A percentile compares a stretch with the other conserved stretches of the same genome.
phyloP scores from a whole-genome alignment of 2,113 vertebrate species.

The Plecturocebus donacophilus region DNA sequence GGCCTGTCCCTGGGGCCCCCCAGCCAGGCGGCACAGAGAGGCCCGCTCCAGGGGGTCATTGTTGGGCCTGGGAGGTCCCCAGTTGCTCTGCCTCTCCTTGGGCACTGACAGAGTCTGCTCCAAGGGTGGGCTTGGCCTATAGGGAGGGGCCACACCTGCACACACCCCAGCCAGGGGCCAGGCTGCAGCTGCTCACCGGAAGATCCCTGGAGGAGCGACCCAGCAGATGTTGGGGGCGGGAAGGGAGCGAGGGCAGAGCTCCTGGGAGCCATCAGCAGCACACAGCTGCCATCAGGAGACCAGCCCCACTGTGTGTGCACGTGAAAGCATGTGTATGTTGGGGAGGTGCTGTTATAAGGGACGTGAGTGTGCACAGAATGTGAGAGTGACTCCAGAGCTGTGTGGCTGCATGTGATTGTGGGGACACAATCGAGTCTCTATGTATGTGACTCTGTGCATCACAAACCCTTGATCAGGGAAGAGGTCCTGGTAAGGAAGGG shows the following conservation, averaged over 20 bases:
- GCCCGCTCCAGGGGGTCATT: neutral
- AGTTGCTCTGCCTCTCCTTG: neutral
- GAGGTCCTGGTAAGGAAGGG: neutral
- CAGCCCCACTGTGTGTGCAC: neutral
- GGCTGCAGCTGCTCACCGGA: neutral
- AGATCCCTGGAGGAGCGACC: neutral
- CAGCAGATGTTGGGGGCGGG: rapidly evolving
- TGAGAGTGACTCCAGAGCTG: neutral
- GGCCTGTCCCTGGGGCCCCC: rapidly evolving
- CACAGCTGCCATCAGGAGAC: neutral
- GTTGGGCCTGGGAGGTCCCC: neutral
- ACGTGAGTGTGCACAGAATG: no score
- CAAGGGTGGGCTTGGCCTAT: neutral
- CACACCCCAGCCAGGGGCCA: neutral
- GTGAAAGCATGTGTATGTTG: neutral
- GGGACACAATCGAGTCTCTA: neutral
- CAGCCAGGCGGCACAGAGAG: neutral
- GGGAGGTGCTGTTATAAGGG: neutral
- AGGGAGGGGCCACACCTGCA: neutral
- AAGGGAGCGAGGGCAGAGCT: no score
- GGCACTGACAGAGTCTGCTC: neutral
- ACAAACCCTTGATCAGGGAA: no score
- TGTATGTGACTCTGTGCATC: neutral
- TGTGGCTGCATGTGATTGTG: neutral
- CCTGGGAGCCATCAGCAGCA: neutral